Conservation (phyloP, 2,797 vertebrate species). For the Coilia nasus region DNA sequence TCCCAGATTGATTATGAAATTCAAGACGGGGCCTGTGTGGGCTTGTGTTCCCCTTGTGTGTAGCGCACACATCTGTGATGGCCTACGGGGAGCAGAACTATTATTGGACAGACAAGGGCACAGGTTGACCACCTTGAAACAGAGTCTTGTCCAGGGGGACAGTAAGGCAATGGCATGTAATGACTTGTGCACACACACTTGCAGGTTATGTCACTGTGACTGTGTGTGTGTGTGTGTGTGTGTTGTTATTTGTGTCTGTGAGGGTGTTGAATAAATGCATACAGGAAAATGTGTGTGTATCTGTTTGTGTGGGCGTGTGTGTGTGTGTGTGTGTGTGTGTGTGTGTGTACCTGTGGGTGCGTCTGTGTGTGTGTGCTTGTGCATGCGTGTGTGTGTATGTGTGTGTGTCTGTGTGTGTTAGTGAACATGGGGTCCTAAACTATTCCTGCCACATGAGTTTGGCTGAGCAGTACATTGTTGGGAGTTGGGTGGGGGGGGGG, state of each 20-base stretch:
- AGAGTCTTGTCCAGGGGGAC: background rate
- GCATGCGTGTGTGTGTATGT: background rate
- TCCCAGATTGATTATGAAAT: no score
- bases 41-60: background rate
- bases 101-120: background rate
- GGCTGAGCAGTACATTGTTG: background rate
- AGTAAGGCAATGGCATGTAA: background rate
- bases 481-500: background rate
- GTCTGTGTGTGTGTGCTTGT: constrained; percentile 9
- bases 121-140: background rate
- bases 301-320: background rate
- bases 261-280: background rate
- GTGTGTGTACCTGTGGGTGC: background rate
- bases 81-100: no score
- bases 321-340: background rate
- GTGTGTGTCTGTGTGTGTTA: constrained; percentile 15
- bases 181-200: background rate
- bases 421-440: background rate
- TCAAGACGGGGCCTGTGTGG: no score
- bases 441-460: background rate
- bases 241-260: background rate
- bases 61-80: no score
- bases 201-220: background rate
- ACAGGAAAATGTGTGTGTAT: background rate
- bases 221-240: background rate